Evolutionary conservation across 2,888 invertebrate genomes (phyloP).

Genomic region (Callinectes sapidus): DNA sequence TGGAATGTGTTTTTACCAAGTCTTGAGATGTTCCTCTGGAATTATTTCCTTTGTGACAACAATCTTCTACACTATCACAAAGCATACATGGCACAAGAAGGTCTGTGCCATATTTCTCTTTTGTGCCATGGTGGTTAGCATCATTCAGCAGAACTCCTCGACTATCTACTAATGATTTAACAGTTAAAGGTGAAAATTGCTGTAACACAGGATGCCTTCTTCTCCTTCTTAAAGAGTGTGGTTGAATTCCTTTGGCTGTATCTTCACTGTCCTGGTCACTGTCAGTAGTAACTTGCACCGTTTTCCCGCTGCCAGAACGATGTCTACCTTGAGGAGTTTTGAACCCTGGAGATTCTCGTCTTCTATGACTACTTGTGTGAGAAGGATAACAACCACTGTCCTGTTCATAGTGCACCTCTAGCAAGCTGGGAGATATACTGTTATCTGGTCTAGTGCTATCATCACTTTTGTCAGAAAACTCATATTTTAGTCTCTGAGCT

Average conservation of each 20-base stretch:
- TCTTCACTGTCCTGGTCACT: slow-evolving; percentile 65
- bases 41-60: not conserved
- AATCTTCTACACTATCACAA: not conserved
- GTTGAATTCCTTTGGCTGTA: slow-evolving; percentile 37
- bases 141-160: slow-evolving; percentile 39
- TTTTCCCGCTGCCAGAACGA: slow-evolving; percentile 42
- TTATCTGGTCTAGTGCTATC: slow-evolving; percentile 39
- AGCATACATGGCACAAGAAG: not conserved
- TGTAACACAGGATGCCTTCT: slow-evolving; percentile 26
- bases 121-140: not conserved
- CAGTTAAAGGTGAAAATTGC: slow-evolving; percentile 48
- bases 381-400: slow-evolving; percentile 40
- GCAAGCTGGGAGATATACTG: slow-evolving; percentile 57
- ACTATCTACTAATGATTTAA: slow-evolving; percentile 54
- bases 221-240: slow-evolving; percentile 41
- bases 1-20: not conserved
- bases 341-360: slow-evolving; percentile 6
- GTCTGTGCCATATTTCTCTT: not conserved
- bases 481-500: not conserved
- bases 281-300: not conserved
- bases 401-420: slow-evolving; percentile 63
- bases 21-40: not conserved
- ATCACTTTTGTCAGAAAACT: slow-evolving; percentile 39
- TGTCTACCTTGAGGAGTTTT: slow-evolving; percentile 43
- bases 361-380: not conserved